phyloP scores from a whole-genome alignment of 2,797 vertebrate species.

The Megalops cyprinoides region DNA sequence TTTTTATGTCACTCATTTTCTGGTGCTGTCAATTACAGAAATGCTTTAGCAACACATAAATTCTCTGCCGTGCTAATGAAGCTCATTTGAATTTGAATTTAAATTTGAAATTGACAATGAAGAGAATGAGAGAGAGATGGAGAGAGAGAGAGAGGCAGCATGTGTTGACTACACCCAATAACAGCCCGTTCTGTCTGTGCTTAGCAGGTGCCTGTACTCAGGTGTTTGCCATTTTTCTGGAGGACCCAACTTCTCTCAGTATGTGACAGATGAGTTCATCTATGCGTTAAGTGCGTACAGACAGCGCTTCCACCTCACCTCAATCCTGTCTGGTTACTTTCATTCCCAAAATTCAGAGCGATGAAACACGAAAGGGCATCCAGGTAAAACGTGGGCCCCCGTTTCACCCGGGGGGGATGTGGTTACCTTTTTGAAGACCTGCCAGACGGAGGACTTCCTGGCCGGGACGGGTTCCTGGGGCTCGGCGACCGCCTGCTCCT shows the following conservation, averaged over 20 bases:
- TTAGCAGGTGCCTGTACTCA: neutral
- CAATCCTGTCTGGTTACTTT: neutral
- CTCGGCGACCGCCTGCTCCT: neutral
- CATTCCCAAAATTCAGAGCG: neutral
- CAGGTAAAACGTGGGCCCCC: neutral
- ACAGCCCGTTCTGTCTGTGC: neutral
- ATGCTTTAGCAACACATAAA: neutral
- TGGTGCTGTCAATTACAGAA: no score
- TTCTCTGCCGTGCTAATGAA: neutral
- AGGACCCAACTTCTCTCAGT: no score
- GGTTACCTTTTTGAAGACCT: conserved; percentile 79
- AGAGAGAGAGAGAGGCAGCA: neutral
- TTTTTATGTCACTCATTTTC: no score
- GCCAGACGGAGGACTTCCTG: conserved; percentile 59
- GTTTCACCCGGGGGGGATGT: neutral
- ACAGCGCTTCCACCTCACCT: neutral
- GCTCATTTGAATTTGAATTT: neutral
- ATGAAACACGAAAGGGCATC: no score
- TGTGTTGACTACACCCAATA: neutral
- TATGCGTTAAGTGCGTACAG: no score
- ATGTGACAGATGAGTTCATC: no score
- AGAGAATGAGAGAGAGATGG: neutral
- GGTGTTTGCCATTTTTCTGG: no score
- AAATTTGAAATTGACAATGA: neutral
- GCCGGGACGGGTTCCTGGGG: neutral